phyloP scores from a whole-genome alignment of 1,140 invertebrate species.

The Bursaphelenchus mucronatus region DNA sequence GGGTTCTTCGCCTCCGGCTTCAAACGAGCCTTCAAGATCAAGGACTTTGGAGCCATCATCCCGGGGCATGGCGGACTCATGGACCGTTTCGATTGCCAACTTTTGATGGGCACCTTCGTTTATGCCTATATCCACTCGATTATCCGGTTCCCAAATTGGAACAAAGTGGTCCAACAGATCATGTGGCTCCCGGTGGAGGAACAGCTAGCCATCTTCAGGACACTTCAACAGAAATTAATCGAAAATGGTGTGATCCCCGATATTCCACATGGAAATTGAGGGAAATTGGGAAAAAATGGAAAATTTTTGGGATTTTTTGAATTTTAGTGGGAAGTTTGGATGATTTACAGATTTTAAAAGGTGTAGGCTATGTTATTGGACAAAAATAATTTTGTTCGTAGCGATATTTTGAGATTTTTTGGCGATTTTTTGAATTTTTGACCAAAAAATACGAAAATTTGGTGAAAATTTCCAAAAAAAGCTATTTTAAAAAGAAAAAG shows the following conservation, averaged over 20 bases:
- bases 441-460: no score
- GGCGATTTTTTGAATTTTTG: no score
- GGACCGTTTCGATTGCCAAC: conserved; percentile 98
- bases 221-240: conserved; percentile 42
- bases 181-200: conserved; percentile 53
- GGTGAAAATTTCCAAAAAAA: no score
- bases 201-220: conserved; percentile 48
- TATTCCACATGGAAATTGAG: no score
- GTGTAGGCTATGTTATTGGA: no score
- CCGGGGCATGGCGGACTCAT: conserved; percentile 97
- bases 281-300: no score
- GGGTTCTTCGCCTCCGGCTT: conserved; percentile 99
- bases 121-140: conserved; percentile 96
- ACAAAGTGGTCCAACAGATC: conserved; percentile 57
- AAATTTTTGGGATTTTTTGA: no score
- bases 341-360: no score
- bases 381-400: no score
- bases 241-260: conserved; percentile 21
- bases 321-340: no score
- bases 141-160: conserved; percentile 66
- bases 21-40: conserved; percentile 96
- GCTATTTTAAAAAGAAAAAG: no score
- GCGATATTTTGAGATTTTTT: no score
- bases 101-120: conserved; percentile 96
- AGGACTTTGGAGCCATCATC: conserved; percentile 85